Conservation (phyloP, 2,888 invertebrate species). For the Reticulitermes lucifugus region DNA sequence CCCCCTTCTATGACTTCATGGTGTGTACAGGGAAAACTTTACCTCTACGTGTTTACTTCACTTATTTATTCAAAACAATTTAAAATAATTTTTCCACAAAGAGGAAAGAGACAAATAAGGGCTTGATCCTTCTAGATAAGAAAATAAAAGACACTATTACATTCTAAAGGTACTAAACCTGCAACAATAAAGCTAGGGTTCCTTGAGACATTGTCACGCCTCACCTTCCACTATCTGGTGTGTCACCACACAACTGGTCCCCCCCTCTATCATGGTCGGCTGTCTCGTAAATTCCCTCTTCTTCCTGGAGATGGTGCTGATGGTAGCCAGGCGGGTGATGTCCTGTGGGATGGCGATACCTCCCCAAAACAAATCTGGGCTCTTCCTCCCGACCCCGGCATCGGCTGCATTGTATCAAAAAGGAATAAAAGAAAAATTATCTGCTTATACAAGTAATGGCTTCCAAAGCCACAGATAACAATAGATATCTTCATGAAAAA, state of each 20-base stretch:
- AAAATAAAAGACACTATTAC: too few species aligned
- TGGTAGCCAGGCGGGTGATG: constrained; percentile 65
- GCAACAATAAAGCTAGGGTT: background rate
- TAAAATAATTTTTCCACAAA: too few species aligned
- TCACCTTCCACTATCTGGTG: constrained; percentile 91
- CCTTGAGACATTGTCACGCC: constrained; percentile 54
- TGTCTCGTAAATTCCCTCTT: constrained; percentile 89
- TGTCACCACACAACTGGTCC: constrained; percentile 78
- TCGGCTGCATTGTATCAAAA: constrained; percentile 59
- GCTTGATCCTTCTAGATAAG: too few species aligned
- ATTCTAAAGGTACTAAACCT: too few species aligned
- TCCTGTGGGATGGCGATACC: constrained; percentile 70
- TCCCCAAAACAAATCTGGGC: constrained; percentile 74
- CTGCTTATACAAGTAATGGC: background rate
- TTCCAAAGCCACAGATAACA: too few species aligned
- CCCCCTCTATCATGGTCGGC: constrained; percentile 79
- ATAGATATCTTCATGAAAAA: too few species aligned
- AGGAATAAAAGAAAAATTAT: background rate
- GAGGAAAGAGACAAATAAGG: too few species aligned
- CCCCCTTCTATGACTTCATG: too few species aligned
- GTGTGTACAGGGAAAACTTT: too few species aligned
- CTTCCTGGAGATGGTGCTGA: constrained; percentile 71
- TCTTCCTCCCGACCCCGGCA: constrained; percentile 69
- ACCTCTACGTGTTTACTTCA: too few species aligned
- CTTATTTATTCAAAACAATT: too few species aligned